Evolutionary conservation across 2,113 vertebrate species (phyloP).

Genomic region (Pseudopodoces humilis): DNA sequence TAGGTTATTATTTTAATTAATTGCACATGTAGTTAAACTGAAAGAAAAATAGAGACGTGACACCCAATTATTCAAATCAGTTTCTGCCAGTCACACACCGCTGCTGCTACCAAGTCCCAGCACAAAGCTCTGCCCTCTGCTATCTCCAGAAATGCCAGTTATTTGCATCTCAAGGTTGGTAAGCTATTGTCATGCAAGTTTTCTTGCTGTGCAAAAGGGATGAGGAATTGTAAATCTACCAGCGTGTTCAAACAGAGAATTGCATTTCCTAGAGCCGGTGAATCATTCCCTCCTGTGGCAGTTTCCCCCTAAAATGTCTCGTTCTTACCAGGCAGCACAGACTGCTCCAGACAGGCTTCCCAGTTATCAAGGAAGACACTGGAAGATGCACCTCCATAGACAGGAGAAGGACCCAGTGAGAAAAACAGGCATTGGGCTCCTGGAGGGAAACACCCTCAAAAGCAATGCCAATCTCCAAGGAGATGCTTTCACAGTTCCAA

Average conservation of each 20-base stretch:
- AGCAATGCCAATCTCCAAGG: background rate
- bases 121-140: background rate
- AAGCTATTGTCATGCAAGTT: background rate
- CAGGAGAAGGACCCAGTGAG: background rate
- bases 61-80: conserved; percentile 64
- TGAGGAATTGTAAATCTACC: background rate
- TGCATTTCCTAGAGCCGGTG: background rate
- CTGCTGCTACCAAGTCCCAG: conserved; percentile 5
- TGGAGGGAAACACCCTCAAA: background rate
- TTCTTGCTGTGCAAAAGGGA: background rate
- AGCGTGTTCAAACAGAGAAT: background rate
- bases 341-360: background rate
- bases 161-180: conserved; percentile 11
- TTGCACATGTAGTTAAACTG: conserved; percentile 64
- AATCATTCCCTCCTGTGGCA: background rate
- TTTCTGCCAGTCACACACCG: background rate
- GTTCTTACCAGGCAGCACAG: background rate
- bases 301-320: background rate
- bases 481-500: background rate
- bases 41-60: conserved; percentile 64
- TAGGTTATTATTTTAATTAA: conserved; percentile 73
- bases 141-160: conserved; percentile 6
- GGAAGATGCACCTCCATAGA: background rate
- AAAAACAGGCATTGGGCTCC: background rate
- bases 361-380: background rate